Base-by-base conservation (phyloP, 2,113 vertebrate genomes). In the Planiliza haematocheilus region DNA sequence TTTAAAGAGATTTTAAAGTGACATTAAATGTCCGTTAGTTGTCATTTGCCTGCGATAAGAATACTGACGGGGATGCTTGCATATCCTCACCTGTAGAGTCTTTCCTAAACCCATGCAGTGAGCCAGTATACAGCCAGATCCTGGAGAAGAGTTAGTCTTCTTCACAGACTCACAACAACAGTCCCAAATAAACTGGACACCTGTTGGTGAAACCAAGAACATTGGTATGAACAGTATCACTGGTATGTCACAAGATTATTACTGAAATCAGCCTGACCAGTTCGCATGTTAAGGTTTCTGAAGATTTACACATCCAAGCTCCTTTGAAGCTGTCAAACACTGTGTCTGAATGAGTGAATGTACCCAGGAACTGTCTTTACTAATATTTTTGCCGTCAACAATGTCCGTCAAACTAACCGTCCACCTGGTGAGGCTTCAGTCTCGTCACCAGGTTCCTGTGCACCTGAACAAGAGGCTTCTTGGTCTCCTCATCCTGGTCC, bases 31-130 rank as follows among this genome's bases (percentile, higher is more conserved):
- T 30, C 24, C 5, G 24, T 30, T n/a, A n/a, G n/a, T n/a, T 30
- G 24, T 3, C 24, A 30, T 30, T 30, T 30, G 24, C 24, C 24
- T 30, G 36, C 16, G 14, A 11, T 12, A 11, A 14, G 10, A 48
- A 37, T 14, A 39, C 1, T 36, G 11, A n/a, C 3, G 8, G 24
- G 37, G 36, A 61, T 2, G 0, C 48, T 39, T 16, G 16, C 45
- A 7, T 62, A 36, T 91, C 3, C 50, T 92, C 87, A 98, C 97
- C 97, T 99, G 98, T 70, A 99, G 92, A 0, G 97, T 99, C 81
- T 99, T 99, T 38, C 98, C 98, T 70, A 99, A 93, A 50, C 98
- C 98, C 97, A 99, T 99, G 86, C 97, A 99, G 86, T 99, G 98
- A 20, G 97, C 98, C 74, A 99, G 93, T 84, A 99, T 95, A 70